Conservation (phyloP, 2,797 vertebrate genomes). For the Clarias pachynema region DNA sequence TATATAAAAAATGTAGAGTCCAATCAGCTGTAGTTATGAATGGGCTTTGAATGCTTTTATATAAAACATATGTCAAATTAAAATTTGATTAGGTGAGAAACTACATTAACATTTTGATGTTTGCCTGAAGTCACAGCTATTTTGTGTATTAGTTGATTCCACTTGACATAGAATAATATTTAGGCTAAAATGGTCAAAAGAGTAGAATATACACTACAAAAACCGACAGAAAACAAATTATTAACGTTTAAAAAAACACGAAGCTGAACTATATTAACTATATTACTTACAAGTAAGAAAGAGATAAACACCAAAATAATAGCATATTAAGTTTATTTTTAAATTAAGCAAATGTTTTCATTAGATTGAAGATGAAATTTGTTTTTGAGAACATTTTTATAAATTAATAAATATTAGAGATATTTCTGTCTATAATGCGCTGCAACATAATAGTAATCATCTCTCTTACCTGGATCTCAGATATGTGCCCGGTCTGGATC, state of each 20-base stretch:
- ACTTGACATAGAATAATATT: neutral
- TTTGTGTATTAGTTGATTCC: neutral
- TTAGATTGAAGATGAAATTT: neutral
- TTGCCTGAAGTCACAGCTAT: no score
- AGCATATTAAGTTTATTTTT: neutral
- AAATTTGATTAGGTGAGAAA: neutral
- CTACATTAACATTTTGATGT: neutral
- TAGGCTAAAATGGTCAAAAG: neutral
- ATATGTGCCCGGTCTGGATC: neutral
- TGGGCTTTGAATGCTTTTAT: neutral
- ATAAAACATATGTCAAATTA: neutral
- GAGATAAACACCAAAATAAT: neutral
- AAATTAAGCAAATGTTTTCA: no score
- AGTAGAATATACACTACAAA: neutral
- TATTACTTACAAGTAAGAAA: neutral
- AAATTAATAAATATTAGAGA: neutral
- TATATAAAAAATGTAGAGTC: neutral
- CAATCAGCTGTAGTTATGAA: neutral
- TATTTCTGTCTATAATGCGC: neutral
- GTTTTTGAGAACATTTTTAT: neutral
- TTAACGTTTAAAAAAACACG: neutral
- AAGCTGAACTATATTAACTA: no score
- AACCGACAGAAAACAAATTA: neutral
- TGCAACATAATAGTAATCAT: neutral
- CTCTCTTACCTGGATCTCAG: conserved; percentile 1